Evolutionary conservation across 1,140 invertebrate species (phyloP).

Genomic region (Carcinoscorpius rotundicauda): DNA sequence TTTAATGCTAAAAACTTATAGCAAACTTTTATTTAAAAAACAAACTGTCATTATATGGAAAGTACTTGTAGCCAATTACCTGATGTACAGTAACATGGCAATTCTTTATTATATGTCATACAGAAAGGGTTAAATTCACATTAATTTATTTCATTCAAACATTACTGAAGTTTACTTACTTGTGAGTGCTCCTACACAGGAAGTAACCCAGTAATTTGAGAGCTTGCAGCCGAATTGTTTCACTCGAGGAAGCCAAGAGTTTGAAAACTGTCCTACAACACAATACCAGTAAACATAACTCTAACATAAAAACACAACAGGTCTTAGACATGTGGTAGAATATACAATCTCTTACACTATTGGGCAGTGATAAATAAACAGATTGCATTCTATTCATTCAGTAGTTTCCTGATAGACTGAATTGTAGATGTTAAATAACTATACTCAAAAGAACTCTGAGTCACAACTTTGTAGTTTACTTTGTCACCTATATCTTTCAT

Average conservation of each 20-base stretch:
- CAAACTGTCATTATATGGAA: conserved; percentile 8
- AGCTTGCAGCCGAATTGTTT: conserved; percentile 87
- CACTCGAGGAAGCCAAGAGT: conserved; percentile 83
- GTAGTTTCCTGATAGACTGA: too few relatives aligned
- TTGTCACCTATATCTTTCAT: too few relatives aligned
- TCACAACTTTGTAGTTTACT: too few relatives aligned
- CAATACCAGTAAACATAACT: too few relatives aligned
- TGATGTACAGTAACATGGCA: neutral
- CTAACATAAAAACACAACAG: too few relatives aligned
- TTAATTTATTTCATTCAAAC: neutral
- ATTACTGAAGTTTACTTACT: conserved; percentile 42
- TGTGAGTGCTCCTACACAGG: conserved; percentile 46
- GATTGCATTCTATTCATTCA: too few relatives aligned
- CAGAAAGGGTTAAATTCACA: conserved; percentile 5
- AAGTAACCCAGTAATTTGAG: conserved; percentile 73
- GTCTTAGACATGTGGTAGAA: too few relatives aligned
- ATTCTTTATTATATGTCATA: conserved; percentile 2
- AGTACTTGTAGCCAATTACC: neutral
- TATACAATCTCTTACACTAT: too few relatives aligned
- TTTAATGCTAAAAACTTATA: too few relatives aligned
- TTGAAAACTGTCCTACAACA: conserved; percentile 77
- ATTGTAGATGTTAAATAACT: too few relatives aligned
- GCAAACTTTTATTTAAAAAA: conserved; percentile 22
- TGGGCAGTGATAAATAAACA: too few relatives aligned
- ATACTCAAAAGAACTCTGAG: too few relatives aligned